Evolutionary conservation across 30 jellyfish, hydroid and myxozoan genomes (phyloP).

Genomic region (Hydractinia echinata): DNA sequence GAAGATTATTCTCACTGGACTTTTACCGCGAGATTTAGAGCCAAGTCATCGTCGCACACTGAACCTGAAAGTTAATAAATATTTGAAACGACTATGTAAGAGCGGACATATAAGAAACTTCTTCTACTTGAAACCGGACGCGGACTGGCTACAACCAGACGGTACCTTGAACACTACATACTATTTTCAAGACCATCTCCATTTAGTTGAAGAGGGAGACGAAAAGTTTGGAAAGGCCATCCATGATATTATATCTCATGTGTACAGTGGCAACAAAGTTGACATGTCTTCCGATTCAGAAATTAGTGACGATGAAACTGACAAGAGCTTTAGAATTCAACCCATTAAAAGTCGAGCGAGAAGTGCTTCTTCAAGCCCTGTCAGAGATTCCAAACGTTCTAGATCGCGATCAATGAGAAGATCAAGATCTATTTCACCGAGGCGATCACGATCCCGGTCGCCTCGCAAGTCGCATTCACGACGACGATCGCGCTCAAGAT

Average conservation of each 20-base stretch:
- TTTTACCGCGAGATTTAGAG: constrained; percentile 76
- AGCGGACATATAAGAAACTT: constrained; percentile 78
- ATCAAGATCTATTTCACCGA: constrained; percentile 48
- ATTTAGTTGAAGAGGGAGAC: constrained; percentile 77
- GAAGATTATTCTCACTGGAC: constrained; percentile 76
- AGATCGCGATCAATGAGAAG: constrained; percentile 49
- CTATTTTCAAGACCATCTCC: constrained; percentile 68
- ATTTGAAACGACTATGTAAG: constrained; percentile 60
- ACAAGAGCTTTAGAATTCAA: not conserved
- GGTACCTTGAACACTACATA: constrained; percentile 57
- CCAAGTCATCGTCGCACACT: constrained; percentile 67
- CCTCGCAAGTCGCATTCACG: constrained; percentile 47
- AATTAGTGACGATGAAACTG: constrained; percentile 42
- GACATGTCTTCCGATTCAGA: constrained; percentile 59
- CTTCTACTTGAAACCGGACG: constrained; percentile 81
- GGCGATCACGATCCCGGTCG: constrained; percentile 65
- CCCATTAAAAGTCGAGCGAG: constrained; percentile 29
- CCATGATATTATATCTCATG: constrained; percentile 48
- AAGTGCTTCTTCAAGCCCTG: constrained; percentile 29
- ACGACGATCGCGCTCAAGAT: constrained; percentile 55
- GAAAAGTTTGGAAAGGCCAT: constrained; percentile 80
- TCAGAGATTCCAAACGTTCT: constrained; percentile 9
- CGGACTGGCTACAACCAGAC: constrained; percentile 79
- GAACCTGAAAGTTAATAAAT: constrained; percentile 67
- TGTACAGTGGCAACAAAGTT: constrained; percentile 61